These are phyloP conservation scores for Cephalopholis sonnerati DNA, from an alignment of 2,113 vertebrate genomes.

Conservation along the genomic window DNA sequence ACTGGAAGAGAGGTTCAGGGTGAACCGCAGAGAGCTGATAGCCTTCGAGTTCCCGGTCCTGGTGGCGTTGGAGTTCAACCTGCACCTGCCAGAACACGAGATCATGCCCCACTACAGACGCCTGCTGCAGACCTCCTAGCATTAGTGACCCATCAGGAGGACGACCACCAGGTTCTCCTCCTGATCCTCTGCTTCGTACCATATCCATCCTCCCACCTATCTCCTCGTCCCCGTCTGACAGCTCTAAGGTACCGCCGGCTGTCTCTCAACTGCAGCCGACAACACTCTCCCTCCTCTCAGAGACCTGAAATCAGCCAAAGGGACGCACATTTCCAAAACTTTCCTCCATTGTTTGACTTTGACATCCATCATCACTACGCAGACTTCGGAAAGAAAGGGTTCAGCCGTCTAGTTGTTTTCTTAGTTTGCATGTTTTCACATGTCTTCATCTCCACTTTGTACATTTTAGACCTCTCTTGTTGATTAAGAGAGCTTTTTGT, in stretches of 20 bases:
- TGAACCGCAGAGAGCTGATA: constrained; percentile 96
- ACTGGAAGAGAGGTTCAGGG: constrained; percentile 97
- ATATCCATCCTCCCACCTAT: constrained; percentile 22
- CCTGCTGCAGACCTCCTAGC: constrained; percentile 95
- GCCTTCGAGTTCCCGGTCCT: constrained; percentile 98
- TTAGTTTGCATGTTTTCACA: constrained; percentile 44
- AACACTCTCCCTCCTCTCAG: constrained; percentile 40
- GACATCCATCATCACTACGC: constrained; percentile 46
- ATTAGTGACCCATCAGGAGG: constrained; percentile 81
- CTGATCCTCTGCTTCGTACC: constrained; percentile 43
- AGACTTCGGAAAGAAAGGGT: constrained; percentile 37
- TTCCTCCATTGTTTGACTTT: constrained; percentile 29
- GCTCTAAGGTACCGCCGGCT: constrained; percentile 23
- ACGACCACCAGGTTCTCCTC: constrained; percentile 57
- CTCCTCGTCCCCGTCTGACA: neutral
- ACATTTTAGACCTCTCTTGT: constrained; percentile 62
- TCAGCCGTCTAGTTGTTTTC: constrained; percentile 41
- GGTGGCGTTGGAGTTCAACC: constrained; percentile 97
- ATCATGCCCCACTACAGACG: constrained; percentile 99
- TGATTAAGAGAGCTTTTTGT: constrained; percentile 64
- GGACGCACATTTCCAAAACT: constrained; percentile 51
- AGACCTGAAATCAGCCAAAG: constrained; percentile 75
- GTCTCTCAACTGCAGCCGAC: constrained; percentile 4
- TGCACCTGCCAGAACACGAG: constrained; percentile 96
- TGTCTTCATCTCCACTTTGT: constrained; percentile 51